Evolutionary conservation across 2,797 vertebrate genomes (phyloP).

Genomic region (Myotis findleyi): DNA sequence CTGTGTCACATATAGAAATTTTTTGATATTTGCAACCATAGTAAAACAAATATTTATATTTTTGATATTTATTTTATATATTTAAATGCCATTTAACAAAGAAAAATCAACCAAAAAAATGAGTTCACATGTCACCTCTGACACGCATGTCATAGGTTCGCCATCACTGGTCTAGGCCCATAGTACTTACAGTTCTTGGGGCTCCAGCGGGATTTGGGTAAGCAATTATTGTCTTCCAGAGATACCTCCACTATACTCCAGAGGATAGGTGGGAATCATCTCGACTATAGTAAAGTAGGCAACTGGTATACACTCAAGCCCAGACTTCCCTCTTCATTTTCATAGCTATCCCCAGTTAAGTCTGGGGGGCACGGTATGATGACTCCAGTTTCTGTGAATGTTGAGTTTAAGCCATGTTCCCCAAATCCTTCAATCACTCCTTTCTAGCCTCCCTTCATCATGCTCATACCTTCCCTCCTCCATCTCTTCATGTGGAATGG

Average conservation of each 20-base stretch:
- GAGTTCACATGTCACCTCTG: too few relatives aligned
- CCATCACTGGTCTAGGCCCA: too few relatives aligned
- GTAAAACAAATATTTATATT: too few relatives aligned
- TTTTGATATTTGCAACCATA: too few relatives aligned
- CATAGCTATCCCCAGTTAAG: background rate
- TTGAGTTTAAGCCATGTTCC: background rate
- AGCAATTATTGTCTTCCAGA: background rate
- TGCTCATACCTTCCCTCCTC: background rate
- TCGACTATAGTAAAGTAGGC: background rate
- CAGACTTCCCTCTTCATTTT: background rate
- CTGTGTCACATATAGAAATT: too few relatives aligned
- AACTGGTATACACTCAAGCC: background rate
- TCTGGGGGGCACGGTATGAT: background rate
- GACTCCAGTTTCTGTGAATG: background rate
- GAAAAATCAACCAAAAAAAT: too few relatives aligned
- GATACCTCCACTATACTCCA: background rate
- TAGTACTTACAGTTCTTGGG: background rate
- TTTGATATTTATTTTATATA: too few relatives aligned
- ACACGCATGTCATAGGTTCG: too few relatives aligned
- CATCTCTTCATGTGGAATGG: background rate
- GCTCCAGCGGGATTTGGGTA: background rate
- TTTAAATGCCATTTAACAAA: too few relatives aligned
- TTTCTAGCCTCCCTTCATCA: background rate
- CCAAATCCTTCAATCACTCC: background rate
- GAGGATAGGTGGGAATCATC: background rate